A percentile compares a stretch with the other conserved stretches of the same genome.
Evolutionary conservation across 2,888 invertebrate species (phyloP).

Genomic region (Unio pictorum): DNA sequence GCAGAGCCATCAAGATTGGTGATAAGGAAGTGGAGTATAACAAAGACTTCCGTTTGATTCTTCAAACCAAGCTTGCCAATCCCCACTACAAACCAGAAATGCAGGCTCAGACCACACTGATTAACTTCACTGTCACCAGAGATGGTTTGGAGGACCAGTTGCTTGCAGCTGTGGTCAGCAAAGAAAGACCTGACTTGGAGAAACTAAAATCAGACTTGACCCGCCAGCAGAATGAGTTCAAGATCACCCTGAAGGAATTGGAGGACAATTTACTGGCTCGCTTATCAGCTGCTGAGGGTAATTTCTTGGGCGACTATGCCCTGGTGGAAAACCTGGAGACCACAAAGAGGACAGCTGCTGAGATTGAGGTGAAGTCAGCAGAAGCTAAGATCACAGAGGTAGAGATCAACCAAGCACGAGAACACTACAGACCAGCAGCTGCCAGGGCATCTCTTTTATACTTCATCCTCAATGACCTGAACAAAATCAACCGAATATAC

Average conservation of each 20-base stretch:
- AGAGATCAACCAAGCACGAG: conserved; percentile 93
- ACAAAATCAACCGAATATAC: conserved; percentile 96
- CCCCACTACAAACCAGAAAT: conserved; percentile 99
- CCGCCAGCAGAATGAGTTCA: conserved; percentile 96
- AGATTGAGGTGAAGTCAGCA: conserved; percentile 90
- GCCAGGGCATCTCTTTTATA: conserved; percentile 93
- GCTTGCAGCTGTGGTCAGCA: conserved; percentile 95
- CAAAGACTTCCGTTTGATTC: conserved; percentile 85
- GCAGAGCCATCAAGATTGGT: conserved; percentile 95
- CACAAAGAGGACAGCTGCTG: conserved; percentile 95
- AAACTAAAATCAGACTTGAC: conserved; percentile 95
- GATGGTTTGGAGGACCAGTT: conserved; percentile 97
- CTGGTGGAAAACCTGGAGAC: conserved; percentile 96
- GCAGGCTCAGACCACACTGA: conserved; percentile 97
- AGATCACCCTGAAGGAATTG: conserved; percentile 91
- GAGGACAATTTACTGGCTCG: conserved; percentile 94
- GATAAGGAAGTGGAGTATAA: conserved; percentile 98
- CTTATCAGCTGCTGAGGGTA: conserved; percentile 92
- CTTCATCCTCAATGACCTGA: conserved; percentile 94
- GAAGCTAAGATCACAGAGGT: conserved; percentile 93
- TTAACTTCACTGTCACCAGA: conserved; percentile 96
- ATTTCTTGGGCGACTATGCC: conserved; percentile 94
- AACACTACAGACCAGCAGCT: conserved; percentile 92
- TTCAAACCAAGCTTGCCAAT: conserved; percentile 96
- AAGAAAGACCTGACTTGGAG: conserved; percentile 95